Base-by-base conservation (phyloP, 2,888 invertebrate species). In the Tetramorium bicarinatum region DNA sequence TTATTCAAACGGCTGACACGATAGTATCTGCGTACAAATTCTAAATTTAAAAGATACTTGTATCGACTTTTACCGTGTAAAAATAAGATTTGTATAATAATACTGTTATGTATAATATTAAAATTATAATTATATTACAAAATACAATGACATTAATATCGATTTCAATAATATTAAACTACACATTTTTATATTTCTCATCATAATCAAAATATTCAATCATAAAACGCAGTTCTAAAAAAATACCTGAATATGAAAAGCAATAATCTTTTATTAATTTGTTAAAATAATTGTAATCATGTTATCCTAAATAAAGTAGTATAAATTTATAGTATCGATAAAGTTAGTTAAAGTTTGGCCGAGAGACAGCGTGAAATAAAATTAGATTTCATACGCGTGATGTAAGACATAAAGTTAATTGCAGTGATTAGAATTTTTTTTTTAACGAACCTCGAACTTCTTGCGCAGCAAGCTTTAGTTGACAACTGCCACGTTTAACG, bases 381-480 rank as follows among this genome's bases (percentile, higher is more conserved):
- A 21, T 49, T 62, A 49, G 15, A 38, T 64, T n/a, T 41, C 44
- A 15, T 47, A 7, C 15, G 8, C 29, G 25, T 29, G 18, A 47
- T 44, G 44, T 25, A 9, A 29, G 3, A 56, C 25, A 66, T n/a
- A n/a, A 29, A 62, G 52, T 54, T 44, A 49, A 9, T 54, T 21
- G 13, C 13, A n/a, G 15, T 34, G n/a, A 56, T 80, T 61, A 80
- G 38, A 71, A 72, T 29, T 41, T 52, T 49, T 29, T 41, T 52
- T 41, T 52, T 49, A 56, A 93, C 94, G 93, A 94, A 96, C 96
- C 96, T 94, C 95, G 95, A 25, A 96, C 95, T 87, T 95, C 95
- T 94, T 95, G 95, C 7, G 95, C 96, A 62, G 95, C 96, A 81
- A 94, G 95, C 87, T 95, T 96, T 79, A 96, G 93, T 91, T 96